A percentile compares a stretch with the other conserved stretches of the same genome.
These are phyloP conservation scores for Jordanella pulchra DNA, from an alignment of 2,797 vertebrate genomes.

Conservation along the genomic window DNA sequence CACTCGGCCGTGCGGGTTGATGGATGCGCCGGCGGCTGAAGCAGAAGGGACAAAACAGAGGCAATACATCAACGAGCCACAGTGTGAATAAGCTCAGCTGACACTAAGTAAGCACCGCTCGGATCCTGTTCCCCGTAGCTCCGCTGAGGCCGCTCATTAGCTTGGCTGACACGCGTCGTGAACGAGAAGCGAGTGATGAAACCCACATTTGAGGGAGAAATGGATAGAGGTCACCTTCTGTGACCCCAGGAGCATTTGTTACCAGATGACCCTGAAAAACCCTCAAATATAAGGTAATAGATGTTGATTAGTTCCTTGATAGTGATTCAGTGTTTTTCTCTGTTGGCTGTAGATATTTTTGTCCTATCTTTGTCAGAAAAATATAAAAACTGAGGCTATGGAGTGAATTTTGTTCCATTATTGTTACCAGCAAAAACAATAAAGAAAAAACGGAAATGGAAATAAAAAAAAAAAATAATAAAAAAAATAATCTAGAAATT, in stretches of 20 bases:
- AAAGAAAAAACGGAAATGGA: too few relatives aligned
- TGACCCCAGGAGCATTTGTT: background rate
- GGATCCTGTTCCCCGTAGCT: conserved; percentile 31
- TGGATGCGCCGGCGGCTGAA: conserved; percentile 58
- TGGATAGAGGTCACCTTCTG: background rate
- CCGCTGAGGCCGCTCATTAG: conserved; percentile 47
- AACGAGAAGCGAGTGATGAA: conserved; percentile 34
- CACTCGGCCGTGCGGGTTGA: conserved; percentile 36
- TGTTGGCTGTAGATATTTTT: background rate
- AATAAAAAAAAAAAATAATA: too few relatives aligned
- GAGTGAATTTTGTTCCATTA: background rate
- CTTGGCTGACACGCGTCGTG: conserved; percentile 17
- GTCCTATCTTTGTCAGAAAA: background rate
- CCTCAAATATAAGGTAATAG: background rate
- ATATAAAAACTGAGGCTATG: background rate
- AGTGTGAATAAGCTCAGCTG: conserved; percentile 47
- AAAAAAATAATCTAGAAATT: too few relatives aligned
- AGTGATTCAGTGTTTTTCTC: too few relatives aligned
- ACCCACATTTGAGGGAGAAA: conserved; percentile 1
- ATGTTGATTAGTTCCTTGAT: background rate
- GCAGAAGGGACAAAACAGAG: conserved; percentile 30
- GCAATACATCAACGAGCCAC: conserved; percentile 63
- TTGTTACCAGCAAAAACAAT: too few relatives aligned
- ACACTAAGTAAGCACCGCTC: conserved; percentile 56
- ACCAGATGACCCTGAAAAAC: background rate